Base-by-base conservation (phyloP, 2,797 vertebrate genomes). In the Chiloscyllium punctatum region DNA sequence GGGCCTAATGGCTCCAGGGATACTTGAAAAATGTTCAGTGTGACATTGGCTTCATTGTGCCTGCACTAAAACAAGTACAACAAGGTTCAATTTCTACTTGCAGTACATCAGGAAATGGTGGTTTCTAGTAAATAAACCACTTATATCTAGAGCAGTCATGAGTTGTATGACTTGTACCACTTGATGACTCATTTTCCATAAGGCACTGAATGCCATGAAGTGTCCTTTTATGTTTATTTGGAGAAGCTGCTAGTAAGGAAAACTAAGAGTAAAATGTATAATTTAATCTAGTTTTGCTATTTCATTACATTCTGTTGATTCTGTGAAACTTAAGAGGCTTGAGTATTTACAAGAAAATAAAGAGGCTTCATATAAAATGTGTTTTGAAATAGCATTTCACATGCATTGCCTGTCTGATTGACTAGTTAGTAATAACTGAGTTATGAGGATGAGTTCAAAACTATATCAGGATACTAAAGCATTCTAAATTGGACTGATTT, bases 131-230 rank as follows among this genome's bases (percentile, higher is more conserved):
- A 92, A 92, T 68, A 92, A 92, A 37, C 90, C 33, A 92, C 90
- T 91, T 91, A 68, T 92, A 92, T 37, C 18, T 18, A 68, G 68
- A 92, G 51, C 53, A 30, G 25, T 90, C 87, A 90, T 53, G 62
- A 92, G 90, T 92, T 92, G 15, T 1, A 91, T 66, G 87, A 30
- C 53, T 53, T 33, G 88, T 66, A 9, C 87, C 87, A 62, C 53
- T 62, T 90, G 25, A 62, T 90, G 87, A 90, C 90, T 92, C 90
- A 92, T 92, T 92, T 92, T 68, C 90, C 90, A 92, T 37, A 42
- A 68, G 90, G 18, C 16, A 37, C 62, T 92, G 90, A 92, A 68
- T 68, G 62, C 57, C 33, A 92, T 68, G 90, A 92, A 92, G 33
- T 66, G n/a, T 92, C n/a, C 90, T 66, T 92, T 37, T 68, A 68